phyloP scores from a whole-genome alignment of 2,113 vertebrate species.

The Ranitomeya imitator region DNA sequence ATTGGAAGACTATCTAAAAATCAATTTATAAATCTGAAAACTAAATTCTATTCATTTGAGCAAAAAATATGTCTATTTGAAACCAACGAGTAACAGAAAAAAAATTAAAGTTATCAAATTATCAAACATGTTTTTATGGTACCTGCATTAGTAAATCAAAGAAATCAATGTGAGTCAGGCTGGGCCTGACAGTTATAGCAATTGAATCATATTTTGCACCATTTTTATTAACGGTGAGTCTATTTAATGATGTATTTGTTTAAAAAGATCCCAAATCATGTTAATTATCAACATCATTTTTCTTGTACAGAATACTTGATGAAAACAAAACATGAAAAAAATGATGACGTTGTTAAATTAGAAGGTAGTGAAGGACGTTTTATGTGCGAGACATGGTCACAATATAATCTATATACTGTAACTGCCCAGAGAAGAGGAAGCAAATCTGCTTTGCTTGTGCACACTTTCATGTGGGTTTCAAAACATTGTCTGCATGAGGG shows the following conservation, averaged over 20 bases:
- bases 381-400: constrained; percentile 12
- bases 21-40: neutral
- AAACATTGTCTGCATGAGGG: constrained; percentile 55
- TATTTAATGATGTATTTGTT: neutral
- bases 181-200: too few species aligned
- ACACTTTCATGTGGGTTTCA: constrained; percentile 56
- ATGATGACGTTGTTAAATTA: constrained; percentile 9
- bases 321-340: neutral
- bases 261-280: neutral
- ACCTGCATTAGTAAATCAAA: too few species aligned
- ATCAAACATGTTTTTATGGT: too few species aligned
- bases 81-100: neutral
- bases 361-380: neutral
- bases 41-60: neutral
- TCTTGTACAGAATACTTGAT: neutral
- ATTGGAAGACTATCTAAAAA: neutral
- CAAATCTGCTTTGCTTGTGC: constrained; percentile 47
- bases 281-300: neutral
- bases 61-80: neutral
- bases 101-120: neutral
- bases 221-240: neutral
- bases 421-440: constrained; percentile 50
- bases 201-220: too few species aligned
- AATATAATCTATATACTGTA: constrained; percentile 25
- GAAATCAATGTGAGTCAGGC: too few species aligned